Conservation (phyloP, 2,888 invertebrate species). For the Orthosia gracilis region DNA sequence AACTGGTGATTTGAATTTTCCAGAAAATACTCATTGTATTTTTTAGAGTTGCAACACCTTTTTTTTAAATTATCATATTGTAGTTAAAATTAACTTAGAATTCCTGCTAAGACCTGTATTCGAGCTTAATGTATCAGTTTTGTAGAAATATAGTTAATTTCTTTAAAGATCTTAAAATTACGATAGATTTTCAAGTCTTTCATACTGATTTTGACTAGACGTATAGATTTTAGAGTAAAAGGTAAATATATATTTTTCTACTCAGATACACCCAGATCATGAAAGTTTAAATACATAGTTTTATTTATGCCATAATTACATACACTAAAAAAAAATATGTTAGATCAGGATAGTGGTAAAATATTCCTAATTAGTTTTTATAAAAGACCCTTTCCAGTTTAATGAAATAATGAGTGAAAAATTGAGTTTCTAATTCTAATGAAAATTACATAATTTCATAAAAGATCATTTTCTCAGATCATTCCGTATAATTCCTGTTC, state of each 20-base stretch:
- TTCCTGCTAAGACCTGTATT: slow-evolving; percentile 20
- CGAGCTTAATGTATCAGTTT: slow-evolving; percentile 11
- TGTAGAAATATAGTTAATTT: slow-evolving; percentile 40
- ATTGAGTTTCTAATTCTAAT: slow-evolving; percentile 13
- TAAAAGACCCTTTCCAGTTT: slow-evolving; percentile 22
- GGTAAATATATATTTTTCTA: slow-evolving; percentile 34
- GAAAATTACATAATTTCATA: slow-evolving; percentile 22
- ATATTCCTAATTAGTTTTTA: slow-evolving; percentile 6
- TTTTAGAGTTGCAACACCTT: not conserved
- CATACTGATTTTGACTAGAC: slow-evolving; percentile 67
- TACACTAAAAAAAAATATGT: slow-evolving; percentile 18
- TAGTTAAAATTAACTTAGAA: slow-evolving; percentile 1
- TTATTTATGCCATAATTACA: slow-evolving; percentile 20
- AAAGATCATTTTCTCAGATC: slow-evolving; percentile 33
- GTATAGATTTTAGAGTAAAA: slow-evolving; percentile 23
- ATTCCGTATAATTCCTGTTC: not conserved
- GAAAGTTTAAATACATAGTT: slow-evolving; percentile 35
- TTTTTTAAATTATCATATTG: not conserved
- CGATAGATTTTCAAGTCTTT: slow-evolving; percentile 49
- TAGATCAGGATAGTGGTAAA: not conserved
- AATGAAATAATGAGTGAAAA: not conserved
- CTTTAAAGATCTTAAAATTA: slow-evolving; percentile 47
- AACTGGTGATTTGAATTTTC: no score
- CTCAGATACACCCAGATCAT: slow-evolving; percentile 48
- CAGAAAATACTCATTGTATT: not conserved